Conservation (phyloP, 1,140 invertebrate species). For the Spodoptera frugiperda region DNA sequence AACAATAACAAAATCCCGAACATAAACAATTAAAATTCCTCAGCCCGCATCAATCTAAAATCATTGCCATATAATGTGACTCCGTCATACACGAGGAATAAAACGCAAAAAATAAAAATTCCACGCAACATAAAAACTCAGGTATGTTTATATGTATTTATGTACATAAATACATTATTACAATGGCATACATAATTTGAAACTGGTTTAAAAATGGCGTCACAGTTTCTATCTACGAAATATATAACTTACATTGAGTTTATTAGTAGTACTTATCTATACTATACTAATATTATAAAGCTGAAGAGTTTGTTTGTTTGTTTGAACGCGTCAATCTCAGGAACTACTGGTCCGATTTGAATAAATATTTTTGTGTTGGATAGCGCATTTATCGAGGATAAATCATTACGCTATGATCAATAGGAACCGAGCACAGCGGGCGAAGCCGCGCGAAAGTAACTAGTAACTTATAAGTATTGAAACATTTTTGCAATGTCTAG, state of each 20-base stretch:
- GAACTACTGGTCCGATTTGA: too few relatives aligned
- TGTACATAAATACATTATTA: conserved; percentile 58
- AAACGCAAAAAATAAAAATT: conserved; percentile 48
- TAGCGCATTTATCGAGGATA: too few relatives aligned
- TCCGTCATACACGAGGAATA: not conserved
- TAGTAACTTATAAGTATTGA: too few relatives aligned
- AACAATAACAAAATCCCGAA: too few relatives aligned
- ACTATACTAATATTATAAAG: too few relatives aligned
- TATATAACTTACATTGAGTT: conserved; percentile 18
- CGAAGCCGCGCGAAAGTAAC: too few relatives aligned
- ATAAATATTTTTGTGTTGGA: too few relatives aligned
- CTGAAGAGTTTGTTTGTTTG: too few relatives aligned
- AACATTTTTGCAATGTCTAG: conserved; percentile 26
- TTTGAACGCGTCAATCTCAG: too few relatives aligned
- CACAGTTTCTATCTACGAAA: conserved; percentile 41
- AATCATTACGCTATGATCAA: too few relatives aligned
- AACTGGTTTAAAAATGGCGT: conserved; percentile 59
- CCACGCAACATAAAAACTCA: conserved; percentile 44
- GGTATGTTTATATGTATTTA: conserved; percentile 54
- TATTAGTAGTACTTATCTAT: conserved; percentile 20
- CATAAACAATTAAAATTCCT: not conserved
- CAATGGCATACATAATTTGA: conserved; percentile 55
- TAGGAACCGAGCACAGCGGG: too few relatives aligned
- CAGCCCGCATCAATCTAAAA: not conserved
- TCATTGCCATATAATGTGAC: conserved; percentile 11